Conservation (phyloP, 30 jellyfish, hydroid and myxozoan genomes). For the Aurelia coerulea region DNA sequence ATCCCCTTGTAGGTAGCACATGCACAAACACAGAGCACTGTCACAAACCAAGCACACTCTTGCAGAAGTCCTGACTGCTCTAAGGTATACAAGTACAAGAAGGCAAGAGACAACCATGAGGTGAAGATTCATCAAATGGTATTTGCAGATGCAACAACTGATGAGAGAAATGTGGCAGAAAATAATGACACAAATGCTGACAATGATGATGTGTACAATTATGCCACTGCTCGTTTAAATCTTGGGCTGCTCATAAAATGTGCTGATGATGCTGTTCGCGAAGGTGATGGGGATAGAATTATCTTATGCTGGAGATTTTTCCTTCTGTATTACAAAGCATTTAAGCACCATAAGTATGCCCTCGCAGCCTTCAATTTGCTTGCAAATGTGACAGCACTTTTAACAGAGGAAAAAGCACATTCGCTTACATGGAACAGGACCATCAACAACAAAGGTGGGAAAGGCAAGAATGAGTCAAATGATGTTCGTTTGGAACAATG, state of each 20-base stretch:
- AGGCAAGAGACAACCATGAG: slow-evolving; percentile 36
- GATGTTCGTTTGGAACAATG: slow-evolving; percentile 33
- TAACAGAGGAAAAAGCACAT: background rate
- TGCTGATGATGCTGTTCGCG: slow-evolving; percentile 11
- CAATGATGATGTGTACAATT: background rate
- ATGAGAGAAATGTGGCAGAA: background rate
- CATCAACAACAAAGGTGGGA: slow-evolving; percentile 30
- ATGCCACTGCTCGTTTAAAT: slow-evolving; percentile 8
- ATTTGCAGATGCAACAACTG: slow-evolving; percentile 3
- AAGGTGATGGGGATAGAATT: slow-evolving; percentile 15
- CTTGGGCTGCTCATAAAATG: background rate
- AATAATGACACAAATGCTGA: background rate
- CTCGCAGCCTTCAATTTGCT: slow-evolving; percentile 7
- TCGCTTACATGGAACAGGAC: slow-evolving; percentile 22
- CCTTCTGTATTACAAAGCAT: background rate
- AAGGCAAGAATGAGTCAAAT: slow-evolving; percentile 18
- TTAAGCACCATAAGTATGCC: slow-evolving; percentile 23
- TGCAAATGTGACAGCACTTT: background rate
- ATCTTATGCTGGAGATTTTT: background rate
- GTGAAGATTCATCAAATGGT: slow-evolving; percentile 16
- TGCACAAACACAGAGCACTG: background rate
- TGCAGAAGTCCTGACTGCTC: slow-evolving; percentile 25
- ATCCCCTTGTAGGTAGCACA: background rate
- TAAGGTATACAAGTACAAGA: slow-evolving; percentile 23
- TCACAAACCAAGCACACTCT: background rate